These are phyloP conservation scores for Drosophila conformis DNA, from an alignment of 2,888 invertebrate genomes.

Conservation along the genomic window DNA sequence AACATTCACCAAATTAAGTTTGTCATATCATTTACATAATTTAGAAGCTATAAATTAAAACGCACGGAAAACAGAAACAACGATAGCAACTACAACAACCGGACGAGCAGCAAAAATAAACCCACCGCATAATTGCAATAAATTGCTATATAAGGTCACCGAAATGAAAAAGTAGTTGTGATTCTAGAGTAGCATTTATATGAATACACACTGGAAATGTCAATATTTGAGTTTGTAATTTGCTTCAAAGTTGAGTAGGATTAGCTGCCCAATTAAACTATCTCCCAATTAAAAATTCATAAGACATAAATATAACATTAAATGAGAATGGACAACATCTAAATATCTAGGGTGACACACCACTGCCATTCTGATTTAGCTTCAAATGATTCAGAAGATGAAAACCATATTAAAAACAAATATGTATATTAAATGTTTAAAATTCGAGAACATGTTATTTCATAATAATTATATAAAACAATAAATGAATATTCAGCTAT, in stretches of 20 bases:
- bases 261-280: not conserved
- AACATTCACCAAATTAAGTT: conserved; percentile 72
- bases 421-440: not conserved
- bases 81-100: conserved; percentile 1
- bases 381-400: conserved; percentile 10
- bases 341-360: not conserved
- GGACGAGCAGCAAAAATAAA: conserved; percentile 24
- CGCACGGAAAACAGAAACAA: conserved; percentile 49
- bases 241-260: not conserved
- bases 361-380: not conserved
- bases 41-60: conserved; percentile 74
- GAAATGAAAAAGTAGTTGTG: conserved; percentile 3
- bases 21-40: conserved; percentile 75
- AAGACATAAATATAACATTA: not conserved
- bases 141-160: conserved; percentile 33
- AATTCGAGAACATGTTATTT: not conserved
- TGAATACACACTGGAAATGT: not conserved
- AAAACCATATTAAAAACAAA: not conserved
- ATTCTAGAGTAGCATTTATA: not conserved
- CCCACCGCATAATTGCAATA: conserved; percentile 41
- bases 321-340: conserved; percentile 5
- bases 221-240: not conserved
- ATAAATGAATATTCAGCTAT: not conserved
- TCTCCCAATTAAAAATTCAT: conserved; percentile 9
- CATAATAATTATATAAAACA: not conserved